Evolutionary conservation across 2,113 vertebrate species (phyloP).

Genomic region (Thomomys bottae): DNA sequence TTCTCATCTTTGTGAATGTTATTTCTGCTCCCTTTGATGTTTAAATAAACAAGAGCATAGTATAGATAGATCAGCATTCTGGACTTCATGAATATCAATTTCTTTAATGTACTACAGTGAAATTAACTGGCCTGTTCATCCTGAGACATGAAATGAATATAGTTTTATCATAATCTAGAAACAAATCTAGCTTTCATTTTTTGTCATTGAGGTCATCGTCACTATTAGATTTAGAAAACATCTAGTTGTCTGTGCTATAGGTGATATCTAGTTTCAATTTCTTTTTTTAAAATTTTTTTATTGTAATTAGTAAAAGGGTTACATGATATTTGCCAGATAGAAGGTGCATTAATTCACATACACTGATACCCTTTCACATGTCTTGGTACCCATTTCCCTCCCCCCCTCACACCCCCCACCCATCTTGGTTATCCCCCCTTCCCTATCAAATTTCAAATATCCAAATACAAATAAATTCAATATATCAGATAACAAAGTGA

Average conservation of each 20-base stretch:
- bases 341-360: too few species aligned
- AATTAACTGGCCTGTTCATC: background rate
- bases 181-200: background rate
- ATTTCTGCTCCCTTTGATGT: background rate
- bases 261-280: background rate
- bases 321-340: too few species aligned
- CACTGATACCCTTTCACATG: too few species aligned
- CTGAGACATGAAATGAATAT: background rate
- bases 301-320: too few species aligned
- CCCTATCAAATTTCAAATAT: too few species aligned
- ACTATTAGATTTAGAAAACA: background rate
- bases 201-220: background rate
- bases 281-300: conserved; percentile 15
- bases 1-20: background rate
- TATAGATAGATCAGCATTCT: background rate
- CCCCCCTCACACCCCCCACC: too few species aligned
- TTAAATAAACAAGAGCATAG: background rate
- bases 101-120: conserved; percentile 9
- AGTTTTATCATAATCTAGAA: background rate
- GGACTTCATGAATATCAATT: background rate
- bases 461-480: too few species aligned
- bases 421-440: too few species aligned
- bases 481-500: too few species aligned
- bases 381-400: too few species aligned
- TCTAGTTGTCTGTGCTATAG: background rate